Base-by-base conservation (phyloP, 2,797 vertebrate species). In the Huso huso region DNA sequence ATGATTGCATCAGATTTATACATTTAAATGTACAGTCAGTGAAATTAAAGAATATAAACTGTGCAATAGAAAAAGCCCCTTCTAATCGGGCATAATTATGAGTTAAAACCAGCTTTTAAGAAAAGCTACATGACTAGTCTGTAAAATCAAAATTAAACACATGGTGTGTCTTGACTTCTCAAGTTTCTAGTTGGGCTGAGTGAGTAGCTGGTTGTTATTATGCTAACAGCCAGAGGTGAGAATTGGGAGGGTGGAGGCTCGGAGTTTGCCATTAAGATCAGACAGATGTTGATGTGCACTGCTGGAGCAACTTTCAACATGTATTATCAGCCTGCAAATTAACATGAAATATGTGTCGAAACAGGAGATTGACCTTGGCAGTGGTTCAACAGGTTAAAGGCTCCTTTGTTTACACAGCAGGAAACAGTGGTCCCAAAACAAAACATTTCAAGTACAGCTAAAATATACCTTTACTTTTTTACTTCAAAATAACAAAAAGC, bases 121-220 rank as follows among this genome's bases (percentile, higher is more conserved):
- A 79, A 79, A 82, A 79, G 85, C 80, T 83, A 85, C 87, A 87
- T 86, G 83, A 88, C 84, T 82, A 81, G 74, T 81, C 73, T 83
- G 78, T 75, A 80, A 82, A 81, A 83, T 73, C 70, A 67, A 70
- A 70, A 76, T 76, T 74, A 81, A 79, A 89, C 84, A 78, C 81
- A 87, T 83, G 80, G 80, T 73, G 72, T 81, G 77, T 77, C 82
- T 75, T 74, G 76, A 77, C 77, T 82, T 78, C 86, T 88, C 79
- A 85, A 82, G 79, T 76, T 74, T 71, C 68, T 78, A 82, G 82
- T 78, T 67, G 73, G 87, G 86, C 86, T 87, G 83, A 89, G 77
- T 81, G 83, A 86, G 85, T 82, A 81, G 73, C 77, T 77, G 77
- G 58, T 48, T 66, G 65, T 62, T 64, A 48, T 60, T 63, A 66